These are phyloP conservation scores for Nephrotoma guestfalica DNA, from an alignment of 2,888 invertebrate species.

Conservation along the genomic window DNA sequence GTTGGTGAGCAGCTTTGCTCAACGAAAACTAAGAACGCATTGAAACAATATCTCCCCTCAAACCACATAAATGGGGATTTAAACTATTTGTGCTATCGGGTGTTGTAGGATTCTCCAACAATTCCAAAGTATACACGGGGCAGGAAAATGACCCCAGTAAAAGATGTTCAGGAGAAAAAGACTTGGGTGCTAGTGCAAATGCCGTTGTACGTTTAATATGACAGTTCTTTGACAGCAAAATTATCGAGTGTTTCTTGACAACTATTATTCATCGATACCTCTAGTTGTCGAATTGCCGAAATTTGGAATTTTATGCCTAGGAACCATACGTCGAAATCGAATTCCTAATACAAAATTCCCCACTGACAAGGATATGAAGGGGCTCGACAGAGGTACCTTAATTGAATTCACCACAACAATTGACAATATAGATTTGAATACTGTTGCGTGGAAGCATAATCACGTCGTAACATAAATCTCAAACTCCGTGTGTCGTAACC, in stretches of 20 bases:
- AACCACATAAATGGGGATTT: too few relatives aligned
- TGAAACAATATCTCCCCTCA: too few relatives aligned
- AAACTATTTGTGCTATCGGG: too few relatives aligned
- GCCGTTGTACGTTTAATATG: conserved; percentile 12
- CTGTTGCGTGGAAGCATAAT: neutral
- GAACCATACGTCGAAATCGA: neutral
- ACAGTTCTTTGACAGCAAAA: conserved; percentile 8
- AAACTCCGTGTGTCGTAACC: neutral
- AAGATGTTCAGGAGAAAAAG: conserved; percentile 10
- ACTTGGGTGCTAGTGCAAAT: conserved; percentile 14
- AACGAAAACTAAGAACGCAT: neutral
- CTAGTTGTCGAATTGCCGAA: neutral
- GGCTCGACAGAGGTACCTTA: neutral
- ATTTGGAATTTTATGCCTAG: neutral
- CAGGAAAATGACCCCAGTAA: conserved; percentile 7
- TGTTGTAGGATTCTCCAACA: too few relatives aligned
- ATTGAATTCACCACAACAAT: neutral
- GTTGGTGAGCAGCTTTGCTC: neutral
- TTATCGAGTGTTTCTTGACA: neutral
- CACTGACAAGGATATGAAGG: neutral
- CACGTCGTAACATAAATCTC: neutral
- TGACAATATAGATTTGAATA: neutral
- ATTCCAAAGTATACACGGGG: too few relatives aligned
- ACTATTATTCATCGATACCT: neutral
- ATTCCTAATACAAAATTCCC: neutral